These are phyloP conservation scores for Lucilia cuprina DNA, from an alignment of 1,140 invertebrate species.

Conservation along the genomic window DNA sequence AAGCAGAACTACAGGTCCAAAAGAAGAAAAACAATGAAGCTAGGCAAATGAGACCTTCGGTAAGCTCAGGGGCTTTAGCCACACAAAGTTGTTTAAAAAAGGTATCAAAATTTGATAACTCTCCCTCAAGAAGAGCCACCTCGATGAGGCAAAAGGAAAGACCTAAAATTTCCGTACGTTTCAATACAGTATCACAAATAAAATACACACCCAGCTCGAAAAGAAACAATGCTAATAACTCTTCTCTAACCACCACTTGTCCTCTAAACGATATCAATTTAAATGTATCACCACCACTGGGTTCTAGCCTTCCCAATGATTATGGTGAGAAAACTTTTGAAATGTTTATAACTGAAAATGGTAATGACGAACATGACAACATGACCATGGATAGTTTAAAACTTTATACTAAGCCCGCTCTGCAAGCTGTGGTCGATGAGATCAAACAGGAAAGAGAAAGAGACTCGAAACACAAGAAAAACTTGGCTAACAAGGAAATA, in stretches of 20 bases:
- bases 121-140: constrained; percentile 60
- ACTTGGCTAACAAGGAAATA: constrained; percentile 50
- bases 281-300: constrained; percentile 40
- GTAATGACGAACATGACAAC: constrained; percentile 67
- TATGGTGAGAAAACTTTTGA: constrained; percentile 66
- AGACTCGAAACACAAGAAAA: constrained; percentile 52
- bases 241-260: constrained; percentile 49
- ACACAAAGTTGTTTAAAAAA: constrained; percentile 58
- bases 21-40: constrained; percentile 17
- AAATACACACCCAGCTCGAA: constrained; percentile 57
- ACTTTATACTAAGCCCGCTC: constrained; percentile 65
- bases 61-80: constrained; percentile 53
- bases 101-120: constrained; percentile 57
- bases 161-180: constrained; percentile 63
- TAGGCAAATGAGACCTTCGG: constrained; percentile 49
- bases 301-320: constrained; percentile 51
- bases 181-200: constrained; percentile 63
- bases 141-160: constrained; percentile 53
- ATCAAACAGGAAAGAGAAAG: constrained; percentile 52
- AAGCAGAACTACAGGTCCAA: constrained; percentile 56
- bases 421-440: constrained; percentile 55
- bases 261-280: constrained; percentile 63
- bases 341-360: constrained; percentile 68
- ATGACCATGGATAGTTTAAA: constrained; percentile 67
- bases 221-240: constrained; percentile 18